phyloP scores from a whole-genome alignment of 2,113 vertebrate species.

The Corythoichthys intestinalis region DNA sequence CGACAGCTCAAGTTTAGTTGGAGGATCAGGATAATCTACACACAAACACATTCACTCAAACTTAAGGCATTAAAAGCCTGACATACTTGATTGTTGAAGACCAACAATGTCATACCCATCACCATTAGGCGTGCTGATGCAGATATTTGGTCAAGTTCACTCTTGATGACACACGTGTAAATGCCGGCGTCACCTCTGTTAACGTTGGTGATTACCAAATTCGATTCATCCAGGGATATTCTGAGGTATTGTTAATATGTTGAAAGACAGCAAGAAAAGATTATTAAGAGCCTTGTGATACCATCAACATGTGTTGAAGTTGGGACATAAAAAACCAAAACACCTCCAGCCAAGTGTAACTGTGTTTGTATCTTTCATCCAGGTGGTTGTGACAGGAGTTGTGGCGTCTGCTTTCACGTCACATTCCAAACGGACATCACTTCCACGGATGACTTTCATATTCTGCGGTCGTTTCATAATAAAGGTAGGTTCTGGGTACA shows the following conservation, averaged over 20 bases:
- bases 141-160: conserved; percentile 85
- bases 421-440: conserved; percentile 81
- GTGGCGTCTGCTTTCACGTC: conserved; percentile 78
- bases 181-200: conserved; percentile 85
- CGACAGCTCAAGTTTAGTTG: conserved; percentile 83
- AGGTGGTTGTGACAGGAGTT: conserved; percentile 77
- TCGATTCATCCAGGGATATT: conserved; percentile 86
- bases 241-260: conserved; percentile 57
- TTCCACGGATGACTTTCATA: conserved; percentile 78
- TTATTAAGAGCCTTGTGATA: neutral
- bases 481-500: conserved; percentile 82
- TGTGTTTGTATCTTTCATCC: conserved; percentile 82
- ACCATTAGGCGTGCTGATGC: conserved; percentile 88
- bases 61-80: neutral
- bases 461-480: conserved; percentile 84
- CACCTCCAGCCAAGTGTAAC: conserved; percentile 66
- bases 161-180: conserved; percentile 88
- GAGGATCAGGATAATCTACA: conserved; percentile 84
- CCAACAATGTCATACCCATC: conserved; percentile 75
- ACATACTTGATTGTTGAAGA: neutral
- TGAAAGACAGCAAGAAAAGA: neutral
- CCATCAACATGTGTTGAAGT: neutral
- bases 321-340: neutral
- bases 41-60: neutral
- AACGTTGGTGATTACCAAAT: conserved; percentile 83